Evolutionary conservation across 2,797 vertebrate genomes (phyloP), one percentile per base, ranked within the genome.

Genomic region (Liasis olivaceus): DNA sequence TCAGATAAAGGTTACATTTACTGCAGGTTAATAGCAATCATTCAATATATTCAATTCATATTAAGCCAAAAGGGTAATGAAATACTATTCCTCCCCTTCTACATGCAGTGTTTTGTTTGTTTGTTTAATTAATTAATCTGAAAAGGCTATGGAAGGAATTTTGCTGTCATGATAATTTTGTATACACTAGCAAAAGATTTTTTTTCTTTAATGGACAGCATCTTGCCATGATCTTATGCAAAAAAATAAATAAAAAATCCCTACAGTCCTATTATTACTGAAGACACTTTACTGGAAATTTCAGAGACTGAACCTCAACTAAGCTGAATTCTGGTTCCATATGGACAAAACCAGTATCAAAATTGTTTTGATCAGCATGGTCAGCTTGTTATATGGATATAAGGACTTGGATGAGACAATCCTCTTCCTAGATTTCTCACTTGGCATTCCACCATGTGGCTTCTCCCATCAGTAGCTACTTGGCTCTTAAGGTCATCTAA

Each of bases 1-100:
- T n/a, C 96, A 96, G 96, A 96, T 91, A 72, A 90, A 90, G 64
- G 81, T 96, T 95, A 96, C 93, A 95, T 96, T 96, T 95, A 92
- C 63, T 92, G 90, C 91, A 85, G 24, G 87, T 93, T 96, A 97
- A 96, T 95, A 96, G 95, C 92, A 92, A 91, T 62, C 91, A 94
- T 95, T 94, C 96, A 96, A 97, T 95, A 87, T 92, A 96, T 94
- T 94, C 87, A 36, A 28, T 96, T 95, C 91, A 93, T 92, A 72
- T 96, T 96, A 95, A 85, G 24, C 94, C 94, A 96, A 96, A 94
- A 91, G 96, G 77, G 91, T 97, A 91, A 92, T 90, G 89, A 97
- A 96, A 95, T 91, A 94, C 96, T 96, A 92, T 92, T 89, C 91
- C 93, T 89, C 58, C 93, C 66, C 93, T 94, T 7, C 36, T 94